Evolutionary conservation across 2,113 vertebrate species (phyloP), one percentile per base, ranked within the genome.

Genomic region (Pterocles gutturalis): DNA sequence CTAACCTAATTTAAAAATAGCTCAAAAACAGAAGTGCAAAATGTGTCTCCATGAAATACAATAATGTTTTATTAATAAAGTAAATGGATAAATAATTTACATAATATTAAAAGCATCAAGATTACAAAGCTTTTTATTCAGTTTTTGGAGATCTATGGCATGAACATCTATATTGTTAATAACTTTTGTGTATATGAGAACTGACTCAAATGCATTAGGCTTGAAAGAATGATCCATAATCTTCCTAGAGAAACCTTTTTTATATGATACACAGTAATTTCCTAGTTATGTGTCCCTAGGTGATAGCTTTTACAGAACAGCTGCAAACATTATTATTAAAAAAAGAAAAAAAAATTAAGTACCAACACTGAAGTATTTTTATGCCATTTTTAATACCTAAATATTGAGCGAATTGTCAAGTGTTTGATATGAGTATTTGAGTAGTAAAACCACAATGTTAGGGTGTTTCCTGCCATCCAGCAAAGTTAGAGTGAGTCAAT

Each of bases 21-120:
- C 97, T 97, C 70, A 97, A 96, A 97, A 96, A 94, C 81, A 94
- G 96, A 97, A 96, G 53, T 94, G 93, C 96, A 96, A 87, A 98
- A 96, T 92, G 26, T 49, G 72, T 84, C 89, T 96, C 58, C 21
- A 25, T 94, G 72, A 92, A 97, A 95, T 85, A 83, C 82, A 91
- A 57, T 87, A 70, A 83, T 90, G 61, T 83, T 96, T 92, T 95
- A 86, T 95, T 82, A 58, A 91, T 92, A 72, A 62, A 93, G 81
- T 84, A 83, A 95, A 91, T 88, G 64, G 58, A 41, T 91, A 77
- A 62, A 83, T 58, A 3, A 85, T 91, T 94, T 96, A 46, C 41
- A 77, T 83, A 72, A 55, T 79, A 57, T 71, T 72, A 69, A 62
- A 91, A 87, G 4, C 41, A 62, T 73, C 13, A 60, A 61, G 31